Conservation (phyloP, 53 echinoderm and acorn worm species). For the Crossaster papposus region DNA sequence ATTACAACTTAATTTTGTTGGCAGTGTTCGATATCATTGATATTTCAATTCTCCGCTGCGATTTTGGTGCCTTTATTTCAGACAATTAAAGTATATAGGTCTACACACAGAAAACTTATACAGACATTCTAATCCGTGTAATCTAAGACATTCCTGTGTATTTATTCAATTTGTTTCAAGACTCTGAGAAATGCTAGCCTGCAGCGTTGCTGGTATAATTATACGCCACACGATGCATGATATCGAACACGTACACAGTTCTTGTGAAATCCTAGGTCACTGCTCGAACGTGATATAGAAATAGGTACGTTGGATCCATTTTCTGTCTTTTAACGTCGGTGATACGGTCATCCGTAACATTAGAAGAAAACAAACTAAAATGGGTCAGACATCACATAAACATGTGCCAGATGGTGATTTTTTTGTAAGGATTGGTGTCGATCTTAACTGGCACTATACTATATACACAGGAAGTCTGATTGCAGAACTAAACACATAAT, state of each 20-base stretch:
- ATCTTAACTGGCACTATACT: too few species aligned
- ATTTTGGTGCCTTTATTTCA: background rate
- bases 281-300: background rate
- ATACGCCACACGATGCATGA: background rate
- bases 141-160: conserved; percentile 6
- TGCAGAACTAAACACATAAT: too few species aligned
- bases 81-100: too few species aligned
- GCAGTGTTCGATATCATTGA: background rate
- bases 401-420: background rate
- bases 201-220: background rate
- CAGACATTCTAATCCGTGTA: background rate
- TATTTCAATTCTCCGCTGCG: background rate
- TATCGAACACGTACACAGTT: background rate
- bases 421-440: too few species aligned
- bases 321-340: background rate
- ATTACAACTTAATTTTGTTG: too few species aligned
- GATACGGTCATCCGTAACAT: background rate
- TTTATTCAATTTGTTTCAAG: conserved; percentile 29
- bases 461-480: too few species aligned
- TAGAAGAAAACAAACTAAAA: background rate
- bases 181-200: background rate
- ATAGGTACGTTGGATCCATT: background rate
- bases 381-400: conserved; percentile 17
- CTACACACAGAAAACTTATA: background rate
- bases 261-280: background rate